Base-by-base conservation (phyloP, 1,140 invertebrate genomes). In the Globodera ellingtonae region DNA sequence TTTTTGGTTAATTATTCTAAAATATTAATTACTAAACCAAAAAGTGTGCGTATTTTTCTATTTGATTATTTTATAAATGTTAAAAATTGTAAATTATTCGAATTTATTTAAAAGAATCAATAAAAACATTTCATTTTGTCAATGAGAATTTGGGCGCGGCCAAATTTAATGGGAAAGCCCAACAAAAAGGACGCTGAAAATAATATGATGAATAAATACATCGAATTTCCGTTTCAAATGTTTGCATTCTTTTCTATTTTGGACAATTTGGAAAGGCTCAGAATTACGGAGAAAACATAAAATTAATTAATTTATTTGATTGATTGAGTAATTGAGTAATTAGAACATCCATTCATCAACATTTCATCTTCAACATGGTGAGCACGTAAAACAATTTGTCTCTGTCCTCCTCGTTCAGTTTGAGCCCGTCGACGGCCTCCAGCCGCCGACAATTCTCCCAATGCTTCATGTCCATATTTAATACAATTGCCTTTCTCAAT, bases 341-440 rank as follows among this genome's bases (percentile, higher is more conserved):
- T 35, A 35, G 35, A 35, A 35, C 35, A 35, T 15, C 8, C 3
- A 6, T 8, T 69, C 66, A 8, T 70, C n/a, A 70, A 21, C 67
- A 70, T 7, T 70, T 70, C n/a, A 70, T 10, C 46, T 70, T 70
- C 35, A 70, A 47, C 67, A 70, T 70, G 24, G n/a, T 47, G 67
- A 70, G 24, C 67, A 70, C 67, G 67, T 70, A 70, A 13, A 44
- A 1, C 67, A 70, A 44, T 18, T 70, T 13, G 24, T 35, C 67
- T 7, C 10, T 6, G 46, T 70, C 67, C 67, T 47, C 46, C 35
- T 18, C 6, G 5, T 21, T 47, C 67, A 70, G 24, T 47, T 35
- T 35, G 24, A 70, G 13, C 24, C 9, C 8, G 7, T 70, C 56
- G 13, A 70, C 7, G 13, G 24, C 67, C 24, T 47, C 18, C 9